Evolutionary conservation across 1,140 invertebrate genomes (phyloP).

Genomic region (Stegodyphus dumicola): DNA sequence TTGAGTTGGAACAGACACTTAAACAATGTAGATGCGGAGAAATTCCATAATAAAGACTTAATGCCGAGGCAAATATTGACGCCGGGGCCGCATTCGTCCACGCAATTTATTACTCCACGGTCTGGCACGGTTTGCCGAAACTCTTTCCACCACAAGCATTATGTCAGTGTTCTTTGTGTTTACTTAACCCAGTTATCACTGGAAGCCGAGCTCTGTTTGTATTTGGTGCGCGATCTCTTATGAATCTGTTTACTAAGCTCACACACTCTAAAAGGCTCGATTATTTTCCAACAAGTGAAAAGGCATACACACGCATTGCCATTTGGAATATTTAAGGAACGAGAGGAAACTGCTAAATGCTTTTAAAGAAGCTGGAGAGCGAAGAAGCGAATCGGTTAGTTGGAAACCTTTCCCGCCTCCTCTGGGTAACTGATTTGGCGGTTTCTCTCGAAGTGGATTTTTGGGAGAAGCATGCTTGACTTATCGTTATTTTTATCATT

Average conservation of each 20-base stretch:
- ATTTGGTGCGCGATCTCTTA: conserved; percentile 59
- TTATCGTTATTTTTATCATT: no score
- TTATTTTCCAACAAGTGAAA: conserved; percentile 60
- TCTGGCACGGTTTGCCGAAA: conserved; percentile 51
- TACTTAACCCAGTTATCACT: conserved; percentile 59
- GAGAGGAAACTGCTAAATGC: conserved; percentile 50
- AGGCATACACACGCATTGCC: conserved; percentile 2
- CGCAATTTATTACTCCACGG: conserved; percentile 60
- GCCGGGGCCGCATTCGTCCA: conserved; percentile 49
- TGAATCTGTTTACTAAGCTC: conserved; percentile 58
- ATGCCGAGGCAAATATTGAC: conserved; percentile 61
- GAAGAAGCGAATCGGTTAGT: conserved; percentile 22
- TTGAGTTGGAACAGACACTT: conserved; percentile 1
- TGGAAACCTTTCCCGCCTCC: conserved; percentile 3
- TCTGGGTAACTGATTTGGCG: conserved; percentile 6
- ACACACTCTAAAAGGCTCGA: conserved; percentile 53
- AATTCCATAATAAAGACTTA: conserved; percentile 62
- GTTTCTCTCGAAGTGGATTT: conserved; percentile 10
- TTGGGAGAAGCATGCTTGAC: no score
- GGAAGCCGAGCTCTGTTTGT: conserved; percentile 53
- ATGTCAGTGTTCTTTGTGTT: conserved; percentile 61
- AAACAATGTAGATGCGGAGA: conserved; percentile 47
- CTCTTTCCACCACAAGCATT: conserved; percentile 61
- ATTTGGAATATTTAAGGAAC: conserved; percentile 57
- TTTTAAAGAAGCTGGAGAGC: conserved; percentile 52